These are phyloP conservation scores for Mallotus villosus DNA, from an alignment of 2,797 vertebrate species.

Conservation along the genomic window DNA sequence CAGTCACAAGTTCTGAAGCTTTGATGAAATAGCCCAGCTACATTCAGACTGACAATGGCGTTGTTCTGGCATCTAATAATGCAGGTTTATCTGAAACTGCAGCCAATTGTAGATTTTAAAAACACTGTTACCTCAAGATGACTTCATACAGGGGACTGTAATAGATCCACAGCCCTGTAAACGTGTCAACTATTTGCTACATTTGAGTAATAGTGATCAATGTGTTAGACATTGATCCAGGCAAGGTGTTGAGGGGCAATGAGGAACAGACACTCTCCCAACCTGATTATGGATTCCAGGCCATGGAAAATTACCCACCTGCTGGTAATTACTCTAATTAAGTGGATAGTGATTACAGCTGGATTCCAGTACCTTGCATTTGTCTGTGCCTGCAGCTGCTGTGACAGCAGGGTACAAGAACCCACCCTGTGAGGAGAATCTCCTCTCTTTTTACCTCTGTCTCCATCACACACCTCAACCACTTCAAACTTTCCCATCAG, in stretches of 20 bases:
- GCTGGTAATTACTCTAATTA: slow-evolving; percentile 60
- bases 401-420: slow-evolving; percentile 7
- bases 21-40: background rate
- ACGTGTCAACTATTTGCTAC: background rate
- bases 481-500: background rate
- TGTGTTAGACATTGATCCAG: background rate
- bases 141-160: background rate
- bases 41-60: background rate
- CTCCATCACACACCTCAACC: background rate
- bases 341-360: slow-evolving; percentile 52
- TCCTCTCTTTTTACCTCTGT: background rate
- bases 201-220: background rate
- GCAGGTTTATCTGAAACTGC: background rate
- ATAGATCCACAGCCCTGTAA: background rate
- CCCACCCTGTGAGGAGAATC: slow-evolving; percentile 13
- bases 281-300: slow-evolving; percentile 34
- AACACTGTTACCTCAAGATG: too few species aligned
- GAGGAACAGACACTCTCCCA: slow-evolving; percentile 33
- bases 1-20: too few species aligned
- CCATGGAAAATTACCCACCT: slow-evolving; percentile 45
- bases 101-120: background rate
- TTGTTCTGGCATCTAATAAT: background rate
- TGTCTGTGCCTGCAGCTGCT: slow-evolving; percentile 25
- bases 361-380: slow-evolving; percentile 39
- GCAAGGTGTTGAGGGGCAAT: background rate